Percentiles rank a stretch among this genome's conserved stretches.
Conservation (phyloP, 2,797 vertebrate species). For the Brachymystax lenok region DNA sequence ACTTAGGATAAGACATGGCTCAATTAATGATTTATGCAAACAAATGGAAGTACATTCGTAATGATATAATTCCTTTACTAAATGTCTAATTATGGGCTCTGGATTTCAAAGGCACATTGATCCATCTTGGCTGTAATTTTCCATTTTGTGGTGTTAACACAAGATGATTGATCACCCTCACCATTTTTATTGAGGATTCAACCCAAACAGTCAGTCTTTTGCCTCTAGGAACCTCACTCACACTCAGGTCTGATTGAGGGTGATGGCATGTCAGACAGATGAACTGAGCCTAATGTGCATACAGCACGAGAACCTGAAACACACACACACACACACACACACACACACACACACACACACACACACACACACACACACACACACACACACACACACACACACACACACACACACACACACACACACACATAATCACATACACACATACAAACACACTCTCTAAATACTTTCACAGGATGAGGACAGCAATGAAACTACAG, state of each 20-base stretch:
- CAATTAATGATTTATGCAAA: background rate
- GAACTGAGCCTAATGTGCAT: background rate
- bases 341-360: background rate
- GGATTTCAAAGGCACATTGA: slow-evolving; percentile 8
- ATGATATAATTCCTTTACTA: slow-evolving; percentile 11
- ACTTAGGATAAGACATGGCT: slow-evolving; percentile 13
- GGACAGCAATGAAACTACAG: background rate
- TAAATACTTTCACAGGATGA: background rate
- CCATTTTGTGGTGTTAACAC: background rate
- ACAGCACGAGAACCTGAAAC: background rate
- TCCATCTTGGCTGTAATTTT: slow-evolving; percentile 5
- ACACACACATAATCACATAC: background rate
- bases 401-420: slow-evolving; percentile 2
- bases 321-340: background rate
- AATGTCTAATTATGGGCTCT: slow-evolving; percentile 6
- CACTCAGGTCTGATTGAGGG: background rate
- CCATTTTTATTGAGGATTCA: slow-evolving; percentile 1
- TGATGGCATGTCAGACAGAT: background rate
- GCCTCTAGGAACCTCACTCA: background rate
- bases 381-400: slow-evolving; percentile 4
- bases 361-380: slow-evolving; percentile 6
- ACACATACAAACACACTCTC: background rate
- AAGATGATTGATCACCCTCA: slow-evolving; percentile 21
- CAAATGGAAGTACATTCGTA: background rate
- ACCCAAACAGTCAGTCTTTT: slow-evolving; percentile 1